Base-by-base conservation (phyloP, 2,888 invertebrate species). In the Ypsolopha sequella region DNA sequence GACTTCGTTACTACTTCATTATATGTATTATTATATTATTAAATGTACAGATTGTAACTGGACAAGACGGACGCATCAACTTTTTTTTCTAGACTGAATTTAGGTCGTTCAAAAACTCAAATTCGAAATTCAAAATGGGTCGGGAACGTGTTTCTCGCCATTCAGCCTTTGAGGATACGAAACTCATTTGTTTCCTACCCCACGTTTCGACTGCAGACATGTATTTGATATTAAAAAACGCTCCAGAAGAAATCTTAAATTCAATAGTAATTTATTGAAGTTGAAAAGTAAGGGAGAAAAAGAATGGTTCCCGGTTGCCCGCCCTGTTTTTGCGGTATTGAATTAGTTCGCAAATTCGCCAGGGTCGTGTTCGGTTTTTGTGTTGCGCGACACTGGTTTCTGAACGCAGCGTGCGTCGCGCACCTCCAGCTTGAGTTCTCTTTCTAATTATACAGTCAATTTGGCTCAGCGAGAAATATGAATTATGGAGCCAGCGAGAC, bases 391-490 rank as follows among this genome's bases (percentile, higher is more conserved):
- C 51, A 80, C 82, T 81, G 82, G 84, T 84, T 82, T 77, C 66
- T 59, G 71, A 59, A 59, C 84, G 49, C 84, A 80, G 82, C 84
- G 64, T 82, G 85, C 76, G 73, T 73, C 75, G 65, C 48, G 43
- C 36, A 10, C 39, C 33, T 47, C 36, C 36, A 47, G 34, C 49
- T 11, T 33, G 43, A 34, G 35, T 43, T 43, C 13, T 13, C 11
- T 13, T 76, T 76, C 73, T 80, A 82, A 85, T 85, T 84, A 85
- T 77, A 82, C 84, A 84, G 69, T 84, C 84, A 84, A 85, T 85
- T 85, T 85, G 77, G 74, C 73, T 72, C 76, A 77, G 76, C 73
- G 74, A 65, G 74, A 71, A 75, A 75, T 73, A 69, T 84, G 79
- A 84, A 66, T 85, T 81, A 85, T 81, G 74, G 73, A 61, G 60